Percentiles rank a stretch among this genome's conserved stretches.
Evolutionary conservation across 2,888 invertebrate species (phyloP).

Genomic region (Aromia moschata): DNA sequence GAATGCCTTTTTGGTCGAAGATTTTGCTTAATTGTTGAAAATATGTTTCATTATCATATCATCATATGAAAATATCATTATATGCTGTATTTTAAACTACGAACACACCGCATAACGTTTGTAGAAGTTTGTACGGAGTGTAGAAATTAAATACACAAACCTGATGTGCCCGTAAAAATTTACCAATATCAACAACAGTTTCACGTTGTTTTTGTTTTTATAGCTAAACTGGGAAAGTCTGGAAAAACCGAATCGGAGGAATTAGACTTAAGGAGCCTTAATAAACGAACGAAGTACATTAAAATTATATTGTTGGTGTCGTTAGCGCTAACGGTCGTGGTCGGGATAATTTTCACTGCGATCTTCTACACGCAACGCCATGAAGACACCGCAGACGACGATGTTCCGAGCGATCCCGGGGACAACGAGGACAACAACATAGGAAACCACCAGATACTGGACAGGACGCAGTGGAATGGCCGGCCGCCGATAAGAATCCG

Average conservation of each 20-base stretch:
- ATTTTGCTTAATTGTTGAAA: neutral
- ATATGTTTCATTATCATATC: neutral
- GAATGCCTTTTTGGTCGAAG: no score
- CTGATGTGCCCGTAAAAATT: neutral
- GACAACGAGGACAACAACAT: neutral
- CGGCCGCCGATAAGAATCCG: conserved; percentile 61
- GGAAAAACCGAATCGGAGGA: conserved; percentile 11
- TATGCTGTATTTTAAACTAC: no score
- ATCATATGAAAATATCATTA: neutral
- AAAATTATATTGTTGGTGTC: conserved; percentile 9
- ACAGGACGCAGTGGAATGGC: conserved; percentile 68
- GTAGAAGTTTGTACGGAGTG: neutral
- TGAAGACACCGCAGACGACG: neutral
- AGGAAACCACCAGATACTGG: conserved; percentile 29
- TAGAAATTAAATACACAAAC: neutral
- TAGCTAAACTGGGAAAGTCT: conserved; percentile 16
- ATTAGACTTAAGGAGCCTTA: neutral
- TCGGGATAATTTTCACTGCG: conserved; percentile 4
- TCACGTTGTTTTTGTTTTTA: no score
- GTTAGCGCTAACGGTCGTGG: neutral
- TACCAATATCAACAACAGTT: neutral
- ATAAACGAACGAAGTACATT: conserved; percentile 3
- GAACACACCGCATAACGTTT: no score
- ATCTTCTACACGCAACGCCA: neutral
- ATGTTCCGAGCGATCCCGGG: conserved; percentile 4